Percentiles rank a stretch among this genome's conserved stretches.
These are phyloP conservation scores for Aromia moschata DNA, from an alignment of 2,888 invertebrate genomes.

Conservation along the genomic window DNA sequence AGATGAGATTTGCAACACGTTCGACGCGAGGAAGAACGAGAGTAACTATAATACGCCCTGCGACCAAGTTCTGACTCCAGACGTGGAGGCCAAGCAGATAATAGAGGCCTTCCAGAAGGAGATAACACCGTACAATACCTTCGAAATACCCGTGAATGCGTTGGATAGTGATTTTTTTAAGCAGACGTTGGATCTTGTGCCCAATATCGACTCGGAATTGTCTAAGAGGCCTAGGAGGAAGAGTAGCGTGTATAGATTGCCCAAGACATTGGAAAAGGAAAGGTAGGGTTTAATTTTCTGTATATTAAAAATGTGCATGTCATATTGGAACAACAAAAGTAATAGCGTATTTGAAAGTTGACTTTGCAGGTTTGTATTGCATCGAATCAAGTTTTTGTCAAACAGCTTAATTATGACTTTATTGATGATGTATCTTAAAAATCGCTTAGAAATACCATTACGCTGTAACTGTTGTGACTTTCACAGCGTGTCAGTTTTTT, in stretches of 20 bases:
- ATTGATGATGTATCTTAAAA: too few relatives aligned
- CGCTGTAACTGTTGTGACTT: too few relatives aligned
- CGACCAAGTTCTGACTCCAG: constrained; percentile 38
- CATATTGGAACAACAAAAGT: too few relatives aligned
- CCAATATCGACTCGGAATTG: constrained; percentile 17
- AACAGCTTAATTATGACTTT: too few relatives aligned
- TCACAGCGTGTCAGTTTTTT: too few relatives aligned
- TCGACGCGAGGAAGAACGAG: constrained; percentile 1
- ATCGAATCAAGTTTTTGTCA: too few relatives aligned
- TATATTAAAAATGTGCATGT: too few relatives aligned
- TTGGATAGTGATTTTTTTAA: constrained; percentile 47
- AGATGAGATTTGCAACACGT: not conserved
- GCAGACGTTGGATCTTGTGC: constrained; percentile 38
- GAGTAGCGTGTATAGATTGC: constrained; percentile 18
- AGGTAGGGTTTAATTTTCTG: too few relatives aligned
- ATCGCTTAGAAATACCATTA: too few relatives aligned
- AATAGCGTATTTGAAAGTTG: too few relatives aligned
- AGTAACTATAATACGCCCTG: not conserved
- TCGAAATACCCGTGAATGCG: constrained; percentile 43
- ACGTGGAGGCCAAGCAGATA: constrained; percentile 46
- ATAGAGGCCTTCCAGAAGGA: constrained; percentile 44
- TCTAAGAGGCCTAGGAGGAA: not conserved
- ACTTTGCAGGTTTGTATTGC: too few relatives aligned
- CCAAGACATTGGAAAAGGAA: constrained; percentile 5
- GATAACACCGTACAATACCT: constrained; percentile 46